Percentiles rank a stretch among this genome's conserved stretches.
phyloP scores from a whole-genome alignment of 1,140 invertebrate species.

The Lordiphosa mommai region DNA sequence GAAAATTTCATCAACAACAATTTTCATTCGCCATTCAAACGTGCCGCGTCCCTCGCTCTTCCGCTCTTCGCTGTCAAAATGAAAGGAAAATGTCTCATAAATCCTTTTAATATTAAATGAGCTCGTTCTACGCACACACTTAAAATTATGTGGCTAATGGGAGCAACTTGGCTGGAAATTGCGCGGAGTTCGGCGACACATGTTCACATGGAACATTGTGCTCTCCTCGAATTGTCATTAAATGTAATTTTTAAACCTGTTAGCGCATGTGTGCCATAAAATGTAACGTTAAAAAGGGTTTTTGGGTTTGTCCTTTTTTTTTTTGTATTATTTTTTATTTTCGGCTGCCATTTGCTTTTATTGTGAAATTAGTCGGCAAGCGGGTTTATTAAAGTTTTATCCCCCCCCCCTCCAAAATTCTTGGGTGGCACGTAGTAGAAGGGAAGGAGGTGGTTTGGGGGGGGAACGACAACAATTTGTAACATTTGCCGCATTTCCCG shows the following conservation, averaged over 20 bases:
- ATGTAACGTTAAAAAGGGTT: constrained; percentile 60
- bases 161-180: constrained; percentile 75
- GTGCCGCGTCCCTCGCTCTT: neutral
- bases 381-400: constrained; percentile 69
- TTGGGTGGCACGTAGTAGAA: constrained; percentile 6
- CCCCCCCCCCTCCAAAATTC: constrained; percentile 1
- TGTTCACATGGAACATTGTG: constrained; percentile 38
- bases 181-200: constrained; percentile 60
- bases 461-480: constrained; percentile 69
- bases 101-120: constrained; percentile 78
- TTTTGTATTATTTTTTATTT: constrained; percentile 12
- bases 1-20: constrained; percentile 74
- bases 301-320: constrained; percentile 15
- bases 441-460: neutral
- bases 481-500: constrained; percentile 75
- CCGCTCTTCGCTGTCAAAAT: constrained; percentile 61
- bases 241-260: constrained; percentile 78
- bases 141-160: constrained; percentile 77
- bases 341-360: constrained; percentile 58
- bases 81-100: constrained; percentile 78
- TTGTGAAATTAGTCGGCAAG: constrained; percentile 72
- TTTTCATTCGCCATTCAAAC: constrained; percentile 63
- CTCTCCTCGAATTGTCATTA: constrained; percentile 69
- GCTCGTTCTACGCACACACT: constrained; percentile 69
- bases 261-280: constrained; percentile 69